Evolutionary conservation across 2,888 invertebrate species (phyloP).

Genomic region (Clostera curtula): DNA sequence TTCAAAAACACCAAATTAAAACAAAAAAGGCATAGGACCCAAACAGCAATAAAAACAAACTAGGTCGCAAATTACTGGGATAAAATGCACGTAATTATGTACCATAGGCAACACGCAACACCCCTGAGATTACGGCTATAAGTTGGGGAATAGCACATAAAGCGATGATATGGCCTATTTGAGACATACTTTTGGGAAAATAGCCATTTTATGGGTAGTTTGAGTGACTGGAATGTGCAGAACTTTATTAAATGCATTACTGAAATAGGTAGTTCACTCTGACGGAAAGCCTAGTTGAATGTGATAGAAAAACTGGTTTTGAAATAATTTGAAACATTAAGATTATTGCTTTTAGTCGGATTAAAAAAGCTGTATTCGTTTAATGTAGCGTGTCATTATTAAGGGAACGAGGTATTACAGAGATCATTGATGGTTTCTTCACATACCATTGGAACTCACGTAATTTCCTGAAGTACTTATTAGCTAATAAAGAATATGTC

Average conservation of each 20-base stretch:
- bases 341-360: no score
- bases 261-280: no score
- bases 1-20: slow-evolving; percentile 5
- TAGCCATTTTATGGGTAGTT: slow-evolving; percentile 26
- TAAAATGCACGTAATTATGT: slow-evolving; percentile 13
- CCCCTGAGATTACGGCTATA: slow-evolving; percentile 13
- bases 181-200: slow-evolving; percentile 22
- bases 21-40: slow-evolving; percentile 3
- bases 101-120: slow-evolving; percentile 12
- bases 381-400: no score
- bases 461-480: no score
- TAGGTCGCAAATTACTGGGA: slow-evolving; percentile 7
- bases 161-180: slow-evolving; percentile 29
- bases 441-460: no score
- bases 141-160: slow-evolving; percentile 24
- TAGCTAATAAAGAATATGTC: no score
- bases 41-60: slow-evolving; percentile 6
- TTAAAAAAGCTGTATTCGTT: no score
- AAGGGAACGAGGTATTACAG: no score
- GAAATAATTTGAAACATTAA: no score
- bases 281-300: no score
- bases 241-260: neutral
- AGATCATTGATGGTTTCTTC: no score
- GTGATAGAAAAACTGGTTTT: no score
- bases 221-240: slow-evolving; percentile 4